These are phyloP conservation scores for Bombus picipes DNA, from an alignment of 1,140 invertebrate genomes.

Conservation along the genomic window DNA sequence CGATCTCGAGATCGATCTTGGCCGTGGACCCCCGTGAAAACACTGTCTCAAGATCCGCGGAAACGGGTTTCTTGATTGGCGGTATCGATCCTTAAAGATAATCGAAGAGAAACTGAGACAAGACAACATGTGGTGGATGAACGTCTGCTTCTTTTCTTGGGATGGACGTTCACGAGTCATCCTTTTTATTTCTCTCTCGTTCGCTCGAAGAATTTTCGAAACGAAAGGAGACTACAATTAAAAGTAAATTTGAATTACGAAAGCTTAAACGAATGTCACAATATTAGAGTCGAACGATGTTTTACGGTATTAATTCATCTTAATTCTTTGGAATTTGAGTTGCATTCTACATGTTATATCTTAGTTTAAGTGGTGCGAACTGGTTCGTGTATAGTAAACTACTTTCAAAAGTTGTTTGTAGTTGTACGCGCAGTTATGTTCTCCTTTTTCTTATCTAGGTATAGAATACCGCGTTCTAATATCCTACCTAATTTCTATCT, in stretches of 20 bases:
- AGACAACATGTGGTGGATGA: neutral
- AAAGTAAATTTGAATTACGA: neutral
- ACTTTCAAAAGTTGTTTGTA: no score
- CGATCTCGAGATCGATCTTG: slow-evolving; percentile 34
- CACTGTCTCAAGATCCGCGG: slow-evolving; percentile 38
- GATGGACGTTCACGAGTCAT: neutral
- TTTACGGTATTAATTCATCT: neutral
- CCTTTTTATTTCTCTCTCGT: neutral
- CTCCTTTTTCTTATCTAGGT: neutral
- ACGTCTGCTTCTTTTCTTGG: neutral
- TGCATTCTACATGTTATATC: no score
- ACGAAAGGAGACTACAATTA: neutral
- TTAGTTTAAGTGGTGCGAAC: neutral
- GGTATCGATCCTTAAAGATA: neutral
- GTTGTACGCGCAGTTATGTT: no score
- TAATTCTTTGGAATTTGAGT: neutral
- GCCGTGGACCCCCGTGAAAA: slow-evolving; percentile 33
- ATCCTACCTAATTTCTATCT: neutral
- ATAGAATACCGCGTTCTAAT: neutral
- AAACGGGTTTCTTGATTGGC: slow-evolving; percentile 49
- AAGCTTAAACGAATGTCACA: neutral
- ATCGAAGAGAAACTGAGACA: slow-evolving; percentile 5
- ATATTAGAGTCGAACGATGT: neutral
- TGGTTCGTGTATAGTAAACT: neutral
- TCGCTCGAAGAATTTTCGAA: neutral